Percentiles rank a stretch among this genome's conserved stretches.
Conservation (phyloP, 2,797 vertebrate genomes). For the Synaphobranchus kaupii region DNA sequence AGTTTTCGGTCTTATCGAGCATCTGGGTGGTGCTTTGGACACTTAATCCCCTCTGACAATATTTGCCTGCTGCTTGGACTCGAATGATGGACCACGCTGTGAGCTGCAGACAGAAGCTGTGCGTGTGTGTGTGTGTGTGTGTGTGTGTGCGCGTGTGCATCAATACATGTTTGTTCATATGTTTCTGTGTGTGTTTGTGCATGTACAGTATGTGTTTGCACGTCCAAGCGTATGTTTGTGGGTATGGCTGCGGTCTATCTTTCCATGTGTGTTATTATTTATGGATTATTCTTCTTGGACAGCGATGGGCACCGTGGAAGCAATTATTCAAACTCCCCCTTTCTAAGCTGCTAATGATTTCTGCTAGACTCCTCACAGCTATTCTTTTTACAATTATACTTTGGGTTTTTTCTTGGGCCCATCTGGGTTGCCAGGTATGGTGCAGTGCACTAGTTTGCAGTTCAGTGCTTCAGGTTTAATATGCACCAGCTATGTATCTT, state of each 20-base stretch:
- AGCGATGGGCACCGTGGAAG: neutral
- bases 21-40: constrained; percentile 52
- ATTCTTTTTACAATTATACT: neutral
- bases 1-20: constrained; percentile 52
- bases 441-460: neutral
- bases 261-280: neutral
- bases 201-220: neutral
- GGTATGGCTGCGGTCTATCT: neutral
- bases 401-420: neutral
- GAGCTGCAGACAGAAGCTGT: neutral
- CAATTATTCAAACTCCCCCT: neutral
- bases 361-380: neutral
- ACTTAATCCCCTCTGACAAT: constrained; percentile 58
- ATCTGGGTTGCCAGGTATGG: neutral
- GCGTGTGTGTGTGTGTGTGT: constrained; percentile 18
- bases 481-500: neutral
- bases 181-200: neutral
- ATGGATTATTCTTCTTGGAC: neutral
- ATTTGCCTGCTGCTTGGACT: constrained; percentile 48
- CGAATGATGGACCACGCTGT: constrained; percentile 35
- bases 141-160: neutral
- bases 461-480: neutral
- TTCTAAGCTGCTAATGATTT: neutral
- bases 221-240: neutral
- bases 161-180: neutral